Evolutionary conservation across 2,113 vertebrate species (phyloP).

Genomic region (Psammodynastes pulverulentus): DNA sequence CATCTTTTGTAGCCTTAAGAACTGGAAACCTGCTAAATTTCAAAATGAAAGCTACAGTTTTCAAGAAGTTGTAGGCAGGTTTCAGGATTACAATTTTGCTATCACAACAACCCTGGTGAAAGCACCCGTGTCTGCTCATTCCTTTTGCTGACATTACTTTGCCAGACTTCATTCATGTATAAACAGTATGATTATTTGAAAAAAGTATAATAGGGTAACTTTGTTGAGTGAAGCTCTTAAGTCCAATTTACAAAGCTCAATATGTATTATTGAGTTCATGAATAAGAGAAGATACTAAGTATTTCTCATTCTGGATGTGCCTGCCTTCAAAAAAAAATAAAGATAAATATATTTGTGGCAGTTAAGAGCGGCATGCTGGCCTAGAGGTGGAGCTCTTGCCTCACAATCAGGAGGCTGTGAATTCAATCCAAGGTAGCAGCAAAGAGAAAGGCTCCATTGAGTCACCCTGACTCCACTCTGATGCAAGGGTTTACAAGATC

Average conservation of each 20-base stretch:
- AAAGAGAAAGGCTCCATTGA: too few relatives aligned
- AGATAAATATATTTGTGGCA: not conserved
- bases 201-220: not conserved
- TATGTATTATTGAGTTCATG: not conserved
- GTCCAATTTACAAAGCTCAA: not conserved
- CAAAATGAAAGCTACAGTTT: not conserved
- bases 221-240: not conserved
- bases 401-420: too few relatives aligned
- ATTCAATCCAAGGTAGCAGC: too few relatives aligned
- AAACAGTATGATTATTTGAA: not conserved
- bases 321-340: not conserved
- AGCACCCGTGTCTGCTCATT: not conserved
- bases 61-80: not conserved
- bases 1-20: not conserved
- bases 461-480: too few relatives aligned
- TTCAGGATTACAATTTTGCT: not conserved
- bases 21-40: not conserved
- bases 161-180: not conserved
- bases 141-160: slow-evolving; percentile 1
- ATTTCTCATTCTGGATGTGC: not conserved
- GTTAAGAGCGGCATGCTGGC: not conserved
- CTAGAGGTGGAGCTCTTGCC: too few relatives aligned
- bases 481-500: too few relatives aligned
- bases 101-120: not conserved
- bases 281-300: not conserved